Base-by-base conservation (phyloP, 2,888 invertebrate genomes). In the Thalpophila matura region DNA sequence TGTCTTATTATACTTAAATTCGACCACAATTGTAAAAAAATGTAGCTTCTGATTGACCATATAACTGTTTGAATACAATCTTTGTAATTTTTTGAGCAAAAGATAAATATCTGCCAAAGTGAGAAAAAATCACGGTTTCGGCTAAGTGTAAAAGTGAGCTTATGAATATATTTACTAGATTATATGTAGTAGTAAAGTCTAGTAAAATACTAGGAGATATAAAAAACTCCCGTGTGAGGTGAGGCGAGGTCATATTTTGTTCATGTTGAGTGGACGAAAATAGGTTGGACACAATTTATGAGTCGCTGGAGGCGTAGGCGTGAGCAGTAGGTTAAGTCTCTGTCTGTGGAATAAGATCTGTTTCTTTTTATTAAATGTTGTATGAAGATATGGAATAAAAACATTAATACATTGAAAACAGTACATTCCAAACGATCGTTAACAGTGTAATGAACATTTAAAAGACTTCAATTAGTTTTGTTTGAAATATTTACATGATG, bases 231-330 rank as follows among this genome's bases (percentile, higher is more conserved):
- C 7, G 24, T 20, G 16, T 47, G 38, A 38, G 67, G 67, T 50
- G n/a, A n/a, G 1, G 51, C 47, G n/a, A n/a, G n/a, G n/a, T 68
- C 37, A 74, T 74, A 69, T 74, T 47, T 74, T 37, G 37, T 43
- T 69, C 51, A 51, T 33, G 37, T 38, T 20, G 14, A 74, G 60
- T 59, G 74, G 37, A 43, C 27, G 40, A 47, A 43, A 43, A 47
- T 74, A 35, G 69, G 69, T 42, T 53, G 60, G 69, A n/a, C 33
- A 59, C 14, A 43, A 51, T 69, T 68, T 68, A 74, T 47, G 74
- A 43, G 37, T 3, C 58, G 9, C 45, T 42, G 26, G 57, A 31
- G 24, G 35, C 22, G 24, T 24, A 33, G 42, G 16, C 24, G 31
- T 24, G 14, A 47, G 47, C 37, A 7, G 33, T 56, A 73, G 37